Conservation (phyloP, 2,113 vertebrate species). For the Pomatostomus ruficeps region DNA sequence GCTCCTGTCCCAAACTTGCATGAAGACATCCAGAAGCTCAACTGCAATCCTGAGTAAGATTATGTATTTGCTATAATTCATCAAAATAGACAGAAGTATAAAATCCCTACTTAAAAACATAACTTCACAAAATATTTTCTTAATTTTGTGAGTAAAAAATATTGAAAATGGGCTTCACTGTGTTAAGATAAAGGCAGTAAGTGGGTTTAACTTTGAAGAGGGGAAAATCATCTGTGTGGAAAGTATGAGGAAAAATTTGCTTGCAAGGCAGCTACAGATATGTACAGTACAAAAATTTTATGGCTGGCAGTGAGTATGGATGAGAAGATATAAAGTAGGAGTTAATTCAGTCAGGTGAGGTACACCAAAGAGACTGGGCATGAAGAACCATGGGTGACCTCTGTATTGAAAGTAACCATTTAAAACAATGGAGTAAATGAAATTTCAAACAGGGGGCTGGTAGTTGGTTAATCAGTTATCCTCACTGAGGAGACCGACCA, state of each 20-base stretch:
- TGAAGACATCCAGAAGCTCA: slow-evolving; percentile 91
- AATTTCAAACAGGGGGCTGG: not conserved
- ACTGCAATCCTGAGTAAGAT: slow-evolving; percentile 93
- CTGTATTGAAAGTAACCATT: not conserved
- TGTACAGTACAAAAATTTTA: not conserved
- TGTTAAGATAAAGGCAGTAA: not conserved
- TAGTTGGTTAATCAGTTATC: not conserved
- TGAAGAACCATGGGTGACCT: not conserved
- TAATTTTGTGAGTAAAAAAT: not conserved
- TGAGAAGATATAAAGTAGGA: not conserved
- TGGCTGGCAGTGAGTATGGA: not conserved
- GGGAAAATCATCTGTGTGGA: not conserved
- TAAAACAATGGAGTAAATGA: not conserved
- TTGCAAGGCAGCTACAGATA: not conserved
- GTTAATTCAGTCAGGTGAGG: not conserved
- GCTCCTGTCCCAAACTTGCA: slow-evolving; percentile 88
- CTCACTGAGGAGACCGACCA: not conserved
- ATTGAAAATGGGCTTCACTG: not conserved
- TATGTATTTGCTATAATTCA: not conserved
- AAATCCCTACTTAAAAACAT: not conserved
- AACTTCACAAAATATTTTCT: not conserved
- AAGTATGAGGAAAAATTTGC: not conserved
- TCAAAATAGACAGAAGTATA: not conserved
- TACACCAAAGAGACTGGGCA: not conserved
- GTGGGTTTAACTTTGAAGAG: not conserved